Percentiles rank a stretch among this genome's conserved stretches.
Conservation (phyloP, 2,888 invertebrate species). For the Scaptomyza caliginosa region DNA sequence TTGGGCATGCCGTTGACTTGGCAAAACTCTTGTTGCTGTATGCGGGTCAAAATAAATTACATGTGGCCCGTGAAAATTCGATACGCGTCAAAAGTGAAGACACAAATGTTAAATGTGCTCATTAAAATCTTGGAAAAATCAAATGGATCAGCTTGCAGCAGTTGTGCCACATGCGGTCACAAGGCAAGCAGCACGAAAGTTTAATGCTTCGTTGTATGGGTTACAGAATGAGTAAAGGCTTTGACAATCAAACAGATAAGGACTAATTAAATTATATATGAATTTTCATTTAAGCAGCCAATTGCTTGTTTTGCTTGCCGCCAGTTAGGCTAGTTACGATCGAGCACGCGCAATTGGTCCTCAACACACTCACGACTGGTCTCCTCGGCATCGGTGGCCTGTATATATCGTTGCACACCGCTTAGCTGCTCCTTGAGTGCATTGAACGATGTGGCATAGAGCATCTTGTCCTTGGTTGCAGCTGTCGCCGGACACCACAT, state of each 20-base stretch:
- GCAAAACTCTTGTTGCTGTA: not conserved
- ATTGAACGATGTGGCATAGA: slow-evolving; percentile 51
- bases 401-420: slow-evolving; percentile 55
- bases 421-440: slow-evolving; percentile 40
- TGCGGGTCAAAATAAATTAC: slow-evolving; percentile 53
- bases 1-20: slow-evolving; percentile 19
- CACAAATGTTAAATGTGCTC: slow-evolving; percentile 63
- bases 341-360: slow-evolving; percentile 40
- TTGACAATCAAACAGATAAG: slow-evolving; percentile 5
- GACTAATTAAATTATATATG: slow-evolving; percentile 9
- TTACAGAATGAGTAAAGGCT: not conserved
- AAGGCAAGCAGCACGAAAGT: not conserved
- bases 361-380: slow-evolving; percentile 41
- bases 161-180: not conserved
- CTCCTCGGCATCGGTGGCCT: slow-evolving; percentile 58
- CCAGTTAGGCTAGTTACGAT: slow-evolving; percentile 23
- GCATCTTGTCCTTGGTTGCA: slow-evolving; percentile 51
- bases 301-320: not conserved
- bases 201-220: slow-evolving; percentile 2
- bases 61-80: slow-evolving; percentile 28
- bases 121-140: slow-evolving; percentile 39
- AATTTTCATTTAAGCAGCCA: slow-evolving; percentile 9
- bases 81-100: slow-evolving; percentile 9
- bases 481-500: slow-evolving; percentile 60
- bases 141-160: slow-evolving; percentile 17